Percentiles rank a stretch among this genome's conserved stretches.
Evolutionary conservation across 2,888 invertebrate genomes (phyloP).

Genomic region (Sesia apiformis): DNA sequence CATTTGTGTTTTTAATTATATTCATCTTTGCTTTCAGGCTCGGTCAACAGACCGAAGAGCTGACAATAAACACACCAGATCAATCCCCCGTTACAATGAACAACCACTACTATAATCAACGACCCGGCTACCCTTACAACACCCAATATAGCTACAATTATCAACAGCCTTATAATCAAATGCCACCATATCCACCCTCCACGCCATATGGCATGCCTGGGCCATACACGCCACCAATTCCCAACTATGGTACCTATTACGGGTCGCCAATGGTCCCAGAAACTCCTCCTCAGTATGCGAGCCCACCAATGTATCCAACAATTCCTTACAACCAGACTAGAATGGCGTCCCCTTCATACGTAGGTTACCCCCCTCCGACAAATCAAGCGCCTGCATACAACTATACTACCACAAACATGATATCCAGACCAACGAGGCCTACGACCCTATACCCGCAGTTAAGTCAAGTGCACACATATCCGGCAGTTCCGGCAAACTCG

Average conservation of each 20-base stretch:
- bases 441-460: slow-evolving; percentile 44
- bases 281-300: slow-evolving; percentile 27
- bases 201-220: slow-evolving; percentile 52
- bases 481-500: slow-evolving; percentile 18
- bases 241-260: slow-evolving; percentile 38
- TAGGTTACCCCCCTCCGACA: slow-evolving; percentile 29
- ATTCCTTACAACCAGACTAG: slow-evolving; percentile 56
- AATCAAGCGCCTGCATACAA: slow-evolving; percentile 33
- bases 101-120: slow-evolving; percentile 50
- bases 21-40: slow-evolving; percentile 33
- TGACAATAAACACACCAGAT: slow-evolving; percentile 37
- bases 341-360: slow-evolving; percentile 48
- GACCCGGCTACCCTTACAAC: slow-evolving; percentile 43
- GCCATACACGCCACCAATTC: slow-evolving; percentile 23
- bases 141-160: slow-evolving; percentile 40
- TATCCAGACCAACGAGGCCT: slow-evolving; percentile 47
- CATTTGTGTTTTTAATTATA: too few species aligned
- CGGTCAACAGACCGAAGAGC: slow-evolving; percentile 57
- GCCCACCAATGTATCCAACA: slow-evolving; percentile 34
- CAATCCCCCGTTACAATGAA: slow-evolving; percentile 43
- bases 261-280: slow-evolving; percentile 26
- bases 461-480: slow-evolving; percentile 30
- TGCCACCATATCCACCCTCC: slow-evolving; percentile 43
- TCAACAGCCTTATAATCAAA: slow-evolving; percentile 34
- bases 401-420: slow-evolving; percentile 59